A percentile compares a stretch with the other conserved stretches of the same genome.
phyloP scores from a whole-genome alignment of 1,140 invertebrate genomes.

The Callitettix versicolor region DNA sequence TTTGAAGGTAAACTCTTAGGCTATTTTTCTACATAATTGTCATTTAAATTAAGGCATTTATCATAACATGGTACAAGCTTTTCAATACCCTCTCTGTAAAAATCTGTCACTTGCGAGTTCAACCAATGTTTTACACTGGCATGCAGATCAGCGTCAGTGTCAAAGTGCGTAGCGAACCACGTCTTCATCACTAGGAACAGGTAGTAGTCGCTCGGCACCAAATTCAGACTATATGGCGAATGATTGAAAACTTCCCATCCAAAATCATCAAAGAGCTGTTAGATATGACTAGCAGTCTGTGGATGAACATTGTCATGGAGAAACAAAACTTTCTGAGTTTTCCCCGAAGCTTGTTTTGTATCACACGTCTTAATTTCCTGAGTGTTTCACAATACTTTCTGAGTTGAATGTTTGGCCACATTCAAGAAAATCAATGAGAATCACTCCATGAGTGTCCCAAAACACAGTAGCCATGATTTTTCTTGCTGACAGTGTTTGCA shows the following conservation, averaged over 20 bases:
- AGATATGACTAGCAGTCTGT: not conserved
- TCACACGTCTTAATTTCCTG: not conserved
- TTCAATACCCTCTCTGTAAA: not conserved
- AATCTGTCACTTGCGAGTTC: not conserved
- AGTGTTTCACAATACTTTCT: not conserved
- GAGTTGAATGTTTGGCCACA: not conserved
- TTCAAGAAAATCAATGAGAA: conserved; percentile 22
- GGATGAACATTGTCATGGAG: no score
- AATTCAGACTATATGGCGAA: not conserved
- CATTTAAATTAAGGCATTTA: conserved; percentile 6
- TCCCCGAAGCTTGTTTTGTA: not conserved
- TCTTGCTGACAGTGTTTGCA: conserved; percentile 9
- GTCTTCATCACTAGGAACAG: not conserved
- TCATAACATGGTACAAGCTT: conserved; percentile 2
- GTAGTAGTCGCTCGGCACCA: not conserved
- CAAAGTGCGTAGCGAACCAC: not conserved
- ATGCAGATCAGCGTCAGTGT: not conserved
- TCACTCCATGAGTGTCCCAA: conserved; percentile 23
- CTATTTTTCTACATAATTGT: conserved; percentile 2
- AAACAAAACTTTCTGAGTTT: no score
- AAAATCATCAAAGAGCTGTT: not conserved
- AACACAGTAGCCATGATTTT: conserved; percentile 27
- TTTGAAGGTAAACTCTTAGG: not conserved
- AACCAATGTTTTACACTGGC: not conserved
- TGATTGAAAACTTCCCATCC: not conserved